Conservation (phyloP, 2,888 invertebrate species). For the Acleris emargana region DNA sequence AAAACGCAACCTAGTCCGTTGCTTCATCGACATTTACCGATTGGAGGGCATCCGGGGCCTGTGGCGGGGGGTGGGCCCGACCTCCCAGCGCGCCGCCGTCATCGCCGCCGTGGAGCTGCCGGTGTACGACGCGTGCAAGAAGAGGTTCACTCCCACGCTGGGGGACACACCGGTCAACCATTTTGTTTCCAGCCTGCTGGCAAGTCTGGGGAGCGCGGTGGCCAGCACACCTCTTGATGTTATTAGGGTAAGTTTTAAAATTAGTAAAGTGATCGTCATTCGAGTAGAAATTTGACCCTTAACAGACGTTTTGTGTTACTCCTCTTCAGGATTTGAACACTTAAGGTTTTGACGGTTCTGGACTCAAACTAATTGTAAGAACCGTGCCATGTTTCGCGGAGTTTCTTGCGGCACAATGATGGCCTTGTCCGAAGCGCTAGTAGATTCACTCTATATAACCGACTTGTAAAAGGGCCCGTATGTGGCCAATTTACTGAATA, state of each 20-base stretch:
- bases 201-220: constrained; percentile 95
- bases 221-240: constrained; percentile 98
- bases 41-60: constrained; percentile 93
- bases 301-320: no score
- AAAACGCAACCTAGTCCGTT: constrained; percentile 86
- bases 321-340: no score
- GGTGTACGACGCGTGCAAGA: constrained; percentile 95
- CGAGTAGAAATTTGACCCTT: no score
- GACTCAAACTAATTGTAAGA: no score
- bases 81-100: constrained; percentile 95
- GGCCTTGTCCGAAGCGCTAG: no score
- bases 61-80: constrained; percentile 97
- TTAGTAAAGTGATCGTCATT: no score
- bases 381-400: no score
- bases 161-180: constrained; percentile 94
- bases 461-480: no score
- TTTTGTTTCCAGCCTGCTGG: constrained; percentile 94
- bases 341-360: no score
- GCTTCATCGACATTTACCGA: constrained; percentile 91
- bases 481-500: no score
- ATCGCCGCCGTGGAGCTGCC: constrained; percentile 97
- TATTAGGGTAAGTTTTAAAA: constrained; percentile 90
- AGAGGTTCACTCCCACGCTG: constrained; percentile 86
- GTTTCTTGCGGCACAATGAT: no score
- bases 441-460: no score